Base-by-base conservation (phyloP, 2,113 vertebrate species). In the Stigmatopora nigra region DNA sequence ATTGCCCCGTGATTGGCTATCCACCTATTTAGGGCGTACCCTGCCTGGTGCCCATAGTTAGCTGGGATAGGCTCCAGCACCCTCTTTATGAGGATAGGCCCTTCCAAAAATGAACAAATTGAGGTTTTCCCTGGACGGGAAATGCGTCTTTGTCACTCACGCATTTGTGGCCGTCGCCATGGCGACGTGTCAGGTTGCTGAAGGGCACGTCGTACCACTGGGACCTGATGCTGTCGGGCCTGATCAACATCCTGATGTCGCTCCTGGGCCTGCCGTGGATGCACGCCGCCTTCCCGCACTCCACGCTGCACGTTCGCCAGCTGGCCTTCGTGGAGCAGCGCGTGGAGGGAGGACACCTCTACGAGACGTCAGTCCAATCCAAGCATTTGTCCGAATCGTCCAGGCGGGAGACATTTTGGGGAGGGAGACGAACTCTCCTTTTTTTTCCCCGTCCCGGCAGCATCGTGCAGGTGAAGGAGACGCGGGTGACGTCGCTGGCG, bases 121-220 rank as follows among this genome's bases (percentile, higher is more conserved):
- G 25, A 31, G 25, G 25, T 31, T 31, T 31, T 31, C 10, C 16
- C 11, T 7, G 49, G 8, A 1, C n/a, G 49, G 49, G 20, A 7
- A 9, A 51, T 9, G 20, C 19, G 7, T 8, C 38, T 4, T 2
- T 41, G 25, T 31, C 25, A 31, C 38, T 41, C 38, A 41, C 7
- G 51, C 19, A 19, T 52, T 9, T 10, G n/a, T 52, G 57, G 48
- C 44, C 1, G n/a, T 59, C 41, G 36, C 7, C 13, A n/a, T 61
- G 62, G 62, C 70, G 67, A 31, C 25, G 25, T 3, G 72, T 69
- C 90, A 99, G 96, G 90, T 79, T 98, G 84, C 90, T 94, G 78
- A 99, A 99, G 79, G 97, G 97, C 60, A 98, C 95, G 0, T 94
- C 95, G 20, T 99, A 99, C 78, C 97, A 98, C 92, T 99, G 97